A percentile compares a stretch with the other conserved stretches of the same genome.
Evolutionary conservation across 2,113 vertebrate genomes (phyloP).

Genomic region (Desmodus rotundus): DNA sequence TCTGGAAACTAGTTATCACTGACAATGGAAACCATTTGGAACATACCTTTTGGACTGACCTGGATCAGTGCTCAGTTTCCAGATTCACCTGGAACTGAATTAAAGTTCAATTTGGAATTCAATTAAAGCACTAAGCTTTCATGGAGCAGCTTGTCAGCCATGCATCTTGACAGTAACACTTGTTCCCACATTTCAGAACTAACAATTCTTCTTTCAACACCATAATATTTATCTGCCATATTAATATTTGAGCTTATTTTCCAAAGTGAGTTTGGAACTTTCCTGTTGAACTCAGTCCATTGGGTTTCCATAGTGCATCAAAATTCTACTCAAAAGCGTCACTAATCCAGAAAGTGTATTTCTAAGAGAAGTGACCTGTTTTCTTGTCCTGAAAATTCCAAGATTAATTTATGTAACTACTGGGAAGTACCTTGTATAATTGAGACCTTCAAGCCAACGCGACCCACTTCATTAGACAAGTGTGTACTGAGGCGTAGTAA

Average conservation of each 20-base stretch:
- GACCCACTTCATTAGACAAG: slow-evolving; percentile 45
- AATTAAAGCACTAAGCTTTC: background rate
- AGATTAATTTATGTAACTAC: slow-evolving; percentile 74
- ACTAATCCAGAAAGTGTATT: slow-evolving; percentile 60
- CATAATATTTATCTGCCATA: slow-evolving; percentile 64
- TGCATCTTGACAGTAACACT: slow-evolving; percentile 39
- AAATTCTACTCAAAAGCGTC: slow-evolving; percentile 60
- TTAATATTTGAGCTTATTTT: slow-evolving; percentile 64
- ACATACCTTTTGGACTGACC: slow-evolving; percentile 33
- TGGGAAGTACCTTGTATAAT: slow-evolving; percentile 67
- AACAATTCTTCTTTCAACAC: slow-evolving; percentile 70
- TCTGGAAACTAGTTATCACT: slow-evolving; percentile 45
- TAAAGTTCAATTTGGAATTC: too few species aligned
- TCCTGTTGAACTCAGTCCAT: slow-evolving; percentile 29
- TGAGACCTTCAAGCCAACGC: slow-evolving; percentile 50
- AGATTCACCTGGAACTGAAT: slow-evolving; percentile 14
- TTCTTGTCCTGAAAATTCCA: slow-evolving; percentile 66
- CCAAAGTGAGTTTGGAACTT: slow-evolving; percentile 52
- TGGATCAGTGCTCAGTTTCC: background rate
- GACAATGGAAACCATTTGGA: slow-evolving; percentile 62
- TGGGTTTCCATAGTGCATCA: slow-evolving; percentile 52
- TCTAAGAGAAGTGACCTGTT: slow-evolving; percentile 57
- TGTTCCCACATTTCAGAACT: slow-evolving; percentile 66
- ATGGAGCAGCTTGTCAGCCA: slow-evolving; percentile 61
- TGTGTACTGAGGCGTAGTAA: slow-evolving; percentile 45